Evolutionary conservation across 2,888 invertebrate species (phyloP).

Genomic region (Xylophagus ater): DNA sequence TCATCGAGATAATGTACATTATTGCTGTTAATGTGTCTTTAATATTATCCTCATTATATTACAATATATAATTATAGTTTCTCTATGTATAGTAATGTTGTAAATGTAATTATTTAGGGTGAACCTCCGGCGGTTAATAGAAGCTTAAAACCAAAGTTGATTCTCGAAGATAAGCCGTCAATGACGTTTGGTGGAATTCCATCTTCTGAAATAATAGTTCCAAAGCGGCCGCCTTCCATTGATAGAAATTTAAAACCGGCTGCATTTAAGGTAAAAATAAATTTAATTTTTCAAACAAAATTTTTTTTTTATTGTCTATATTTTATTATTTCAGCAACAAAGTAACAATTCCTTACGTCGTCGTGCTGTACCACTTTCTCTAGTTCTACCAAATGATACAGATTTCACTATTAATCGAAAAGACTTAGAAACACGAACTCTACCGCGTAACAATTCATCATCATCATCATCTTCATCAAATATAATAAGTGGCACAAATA

Average conservation of each 20-base stretch:
- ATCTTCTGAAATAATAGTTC: conserved; percentile 16
- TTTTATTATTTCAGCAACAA: conserved; percentile 4
- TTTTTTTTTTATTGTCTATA: neutral
- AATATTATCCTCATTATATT: no score
- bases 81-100: no score
- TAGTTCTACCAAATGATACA: conserved; percentile 29
- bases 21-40: no score
- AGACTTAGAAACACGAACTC: conserved; percentile 30
- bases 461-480: conserved; percentile 1
- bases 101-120: no score
- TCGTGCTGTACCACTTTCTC: conserved; percentile 30
- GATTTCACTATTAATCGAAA: conserved; percentile 14
- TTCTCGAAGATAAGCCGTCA: conserved; percentile 30
- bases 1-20: no score
- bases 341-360: conserved; percentile 23
- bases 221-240: conserved; percentile 43
- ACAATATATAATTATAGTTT: no score
- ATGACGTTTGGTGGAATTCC: conserved; percentile 7
- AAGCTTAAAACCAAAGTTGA: conserved; percentile 57
- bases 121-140: conserved; percentile 66
- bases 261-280: conserved; percentile 36
- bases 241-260: conserved; percentile 52
- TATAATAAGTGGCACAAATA: neutral
- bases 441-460: conserved; percentile 34
- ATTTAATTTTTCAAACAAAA: neutral